Conservation (phyloP, 2,797 vertebrate genomes). For the Oreonectes daqikongensis region DNA sequence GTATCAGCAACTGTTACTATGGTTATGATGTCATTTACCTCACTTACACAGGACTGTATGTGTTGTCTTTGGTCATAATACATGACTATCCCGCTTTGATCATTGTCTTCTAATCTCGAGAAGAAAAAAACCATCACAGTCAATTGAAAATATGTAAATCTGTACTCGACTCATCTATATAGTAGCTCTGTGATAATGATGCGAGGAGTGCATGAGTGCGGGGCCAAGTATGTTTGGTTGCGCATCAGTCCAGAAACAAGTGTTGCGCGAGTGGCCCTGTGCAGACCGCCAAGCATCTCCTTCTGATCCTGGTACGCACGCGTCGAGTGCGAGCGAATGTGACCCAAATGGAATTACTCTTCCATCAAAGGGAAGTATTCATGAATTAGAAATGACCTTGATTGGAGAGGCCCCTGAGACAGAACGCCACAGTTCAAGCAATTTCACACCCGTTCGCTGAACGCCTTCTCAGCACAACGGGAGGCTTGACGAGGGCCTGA, state of each 20-base stretch:
- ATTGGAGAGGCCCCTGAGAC: constrained; percentile 52
- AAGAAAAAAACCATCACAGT: constrained; percentile 5
- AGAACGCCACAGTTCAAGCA: constrained; percentile 49
- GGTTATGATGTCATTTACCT: neutral
- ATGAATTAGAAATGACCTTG: constrained; percentile 66
- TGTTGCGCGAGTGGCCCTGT: constrained; percentile 36
- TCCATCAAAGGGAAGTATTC: constrained; percentile 60
- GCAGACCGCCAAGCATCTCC: constrained; percentile 29
- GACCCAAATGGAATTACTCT: constrained; percentile 61
- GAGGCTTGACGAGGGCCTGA: constrained; percentile 6
- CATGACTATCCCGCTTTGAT: neutral
- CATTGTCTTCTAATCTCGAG: neutral
- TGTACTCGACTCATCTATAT: neutral
- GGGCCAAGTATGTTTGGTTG: constrained; percentile 21
- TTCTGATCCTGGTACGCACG: constrained; percentile 30
- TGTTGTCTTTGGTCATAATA: no score
- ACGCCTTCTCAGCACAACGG: constrained; percentile 5
- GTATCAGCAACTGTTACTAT: neutral
- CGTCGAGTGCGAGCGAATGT: constrained; percentile 46
- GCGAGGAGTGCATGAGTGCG: constrained; percentile 31
- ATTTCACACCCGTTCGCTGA: constrained; percentile 59
- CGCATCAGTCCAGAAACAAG: constrained; percentile 47
- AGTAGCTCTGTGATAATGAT: constrained; percentile 2
- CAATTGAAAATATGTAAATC: neutral
- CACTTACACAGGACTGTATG: neutral